phyloP scores from a whole-genome alignment of 2,113 vertebrate species.

The Gobio gobio region DNA sequence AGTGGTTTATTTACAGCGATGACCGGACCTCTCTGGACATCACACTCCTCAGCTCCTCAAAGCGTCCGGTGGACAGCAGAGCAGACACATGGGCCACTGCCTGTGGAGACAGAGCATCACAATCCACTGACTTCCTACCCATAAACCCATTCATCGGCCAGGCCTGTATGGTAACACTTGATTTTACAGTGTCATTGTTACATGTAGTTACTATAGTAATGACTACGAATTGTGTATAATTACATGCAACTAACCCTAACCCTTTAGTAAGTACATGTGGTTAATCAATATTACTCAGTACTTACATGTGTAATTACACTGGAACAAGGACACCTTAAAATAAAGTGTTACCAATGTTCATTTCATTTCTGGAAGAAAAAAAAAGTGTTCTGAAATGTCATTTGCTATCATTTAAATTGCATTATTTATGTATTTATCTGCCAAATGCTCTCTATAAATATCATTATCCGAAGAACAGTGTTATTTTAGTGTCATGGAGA shows the following conservation, averaged over 20 bases:
- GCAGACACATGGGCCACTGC: slow-evolving; percentile 67
- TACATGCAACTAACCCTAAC: no score
- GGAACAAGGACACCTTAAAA: no score
- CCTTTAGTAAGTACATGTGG: no score
- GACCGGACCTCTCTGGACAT: slow-evolving; percentile 65
- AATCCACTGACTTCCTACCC: background rate
- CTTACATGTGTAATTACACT: no score
- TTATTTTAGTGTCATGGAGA: background rate
- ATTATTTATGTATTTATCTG: background rate
- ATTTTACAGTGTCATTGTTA: no score
- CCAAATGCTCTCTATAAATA: background rate
- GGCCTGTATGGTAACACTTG: slow-evolving; percentile 8
- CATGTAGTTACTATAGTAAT: no score
- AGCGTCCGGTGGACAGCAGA: slow-evolving; percentile 62
- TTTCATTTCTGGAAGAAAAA: background rate
- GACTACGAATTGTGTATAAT: no score
- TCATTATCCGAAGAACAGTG: background rate
- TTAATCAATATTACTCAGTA: no score
- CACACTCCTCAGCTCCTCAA: slow-evolving; percentile 58
- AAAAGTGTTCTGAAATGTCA: background rate
- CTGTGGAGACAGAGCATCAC: slow-evolving; percentile 52
- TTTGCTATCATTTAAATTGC: background rate
- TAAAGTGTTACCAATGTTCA: background rate
- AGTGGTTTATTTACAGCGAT: background rate
- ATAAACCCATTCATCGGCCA: slow-evolving; percentile 62